These are phyloP conservation scores for Pachypeltis micranthus DNA, from an alignment of 1,140 invertebrate genomes.

Conservation along the genomic window DNA sequence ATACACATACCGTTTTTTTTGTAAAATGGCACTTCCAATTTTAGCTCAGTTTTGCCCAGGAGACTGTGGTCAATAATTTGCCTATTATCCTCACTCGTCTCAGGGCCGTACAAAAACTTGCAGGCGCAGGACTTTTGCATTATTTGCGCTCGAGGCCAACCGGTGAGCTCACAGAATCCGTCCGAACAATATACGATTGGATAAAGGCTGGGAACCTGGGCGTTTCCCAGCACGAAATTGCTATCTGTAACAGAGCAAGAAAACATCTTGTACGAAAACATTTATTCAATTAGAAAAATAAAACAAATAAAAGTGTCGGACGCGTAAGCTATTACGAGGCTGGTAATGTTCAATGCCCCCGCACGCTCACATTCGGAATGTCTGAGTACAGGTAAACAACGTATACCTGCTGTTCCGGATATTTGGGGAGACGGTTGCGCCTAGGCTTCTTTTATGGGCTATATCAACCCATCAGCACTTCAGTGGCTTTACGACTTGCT, in stretches of 20 bases:
- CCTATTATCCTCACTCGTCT: conserved; percentile 80
- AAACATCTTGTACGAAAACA: too few relatives aligned
- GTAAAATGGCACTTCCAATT: conserved; percentile 87
- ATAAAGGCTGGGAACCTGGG: conserved; percentile 74
- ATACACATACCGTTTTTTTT: conserved; percentile 89
- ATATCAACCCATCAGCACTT: too few relatives aligned
- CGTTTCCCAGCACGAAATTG: conserved; percentile 95
- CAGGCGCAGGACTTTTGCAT: conserved; percentile 95
- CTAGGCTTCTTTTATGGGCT: too few relatives aligned
- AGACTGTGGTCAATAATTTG: conserved; percentile 78
- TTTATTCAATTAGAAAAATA: too few relatives aligned
- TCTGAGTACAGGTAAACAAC: too few relatives aligned
- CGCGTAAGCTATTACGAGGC: too few relatives aligned
- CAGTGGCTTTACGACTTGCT: too few relatives aligned
- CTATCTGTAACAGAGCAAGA: conserved; percentile 78
- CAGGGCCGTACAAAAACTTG: conserved; percentile 86
- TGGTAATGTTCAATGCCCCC: too few relatives aligned
- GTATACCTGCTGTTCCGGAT: too few relatives aligned
- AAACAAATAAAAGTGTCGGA: too few relatives aligned
- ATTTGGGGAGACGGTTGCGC: too few relatives aligned
- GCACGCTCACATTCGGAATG: too few relatives aligned
- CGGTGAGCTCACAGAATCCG: conserved; percentile 93
- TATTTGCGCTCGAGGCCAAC: conserved; percentile 84
- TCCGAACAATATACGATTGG: conserved; percentile 97
- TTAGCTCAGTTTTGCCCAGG: conserved; percentile 79